Evolutionary conservation across 64 coral and sea anemone species (phyloP).

Genomic region (Stichodactyla mertensii): DNA sequence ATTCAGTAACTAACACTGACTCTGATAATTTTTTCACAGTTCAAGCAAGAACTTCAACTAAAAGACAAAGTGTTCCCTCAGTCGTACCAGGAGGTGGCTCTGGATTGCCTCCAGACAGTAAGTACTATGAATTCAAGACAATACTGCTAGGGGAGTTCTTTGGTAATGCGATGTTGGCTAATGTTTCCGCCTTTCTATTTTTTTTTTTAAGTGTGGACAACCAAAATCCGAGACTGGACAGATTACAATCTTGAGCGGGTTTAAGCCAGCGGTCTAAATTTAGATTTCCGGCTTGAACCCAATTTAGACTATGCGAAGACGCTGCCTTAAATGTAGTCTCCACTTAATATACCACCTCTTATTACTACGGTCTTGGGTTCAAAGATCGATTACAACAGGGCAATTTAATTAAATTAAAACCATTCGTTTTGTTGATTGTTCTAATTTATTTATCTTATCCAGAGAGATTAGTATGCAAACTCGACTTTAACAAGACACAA

Average conservation of each 20-base stretch:
- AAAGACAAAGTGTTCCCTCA: slow-evolving; percentile 9
- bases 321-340: too few relatives aligned
- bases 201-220: too few relatives aligned
- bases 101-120: slow-evolving; percentile 1
- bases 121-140: neutral
- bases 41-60: neutral
- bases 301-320: too few relatives aligned
- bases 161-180: too few relatives aligned
- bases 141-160: too few relatives aligned
- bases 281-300: too few relatives aligned
- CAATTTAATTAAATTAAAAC: neutral
- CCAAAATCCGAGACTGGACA: too few relatives aligned
- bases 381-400: neutral
- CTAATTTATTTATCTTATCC: neutral
- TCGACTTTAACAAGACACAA: slow-evolving; percentile 65
- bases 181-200: too few relatives aligned
- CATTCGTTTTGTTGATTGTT: neutral
- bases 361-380: too few relatives aligned
- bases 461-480: slow-evolving; percentile 76
- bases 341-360: too few relatives aligned
- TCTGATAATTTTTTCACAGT: neutral
- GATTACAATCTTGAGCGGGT: too few relatives aligned
- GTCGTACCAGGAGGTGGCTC: neutral
- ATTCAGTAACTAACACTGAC: neutral
- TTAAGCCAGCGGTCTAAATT: too few relatives aligned